Conservation (phyloP, 2,113 vertebrate genomes). For the Tragulus kanchil region DNA sequence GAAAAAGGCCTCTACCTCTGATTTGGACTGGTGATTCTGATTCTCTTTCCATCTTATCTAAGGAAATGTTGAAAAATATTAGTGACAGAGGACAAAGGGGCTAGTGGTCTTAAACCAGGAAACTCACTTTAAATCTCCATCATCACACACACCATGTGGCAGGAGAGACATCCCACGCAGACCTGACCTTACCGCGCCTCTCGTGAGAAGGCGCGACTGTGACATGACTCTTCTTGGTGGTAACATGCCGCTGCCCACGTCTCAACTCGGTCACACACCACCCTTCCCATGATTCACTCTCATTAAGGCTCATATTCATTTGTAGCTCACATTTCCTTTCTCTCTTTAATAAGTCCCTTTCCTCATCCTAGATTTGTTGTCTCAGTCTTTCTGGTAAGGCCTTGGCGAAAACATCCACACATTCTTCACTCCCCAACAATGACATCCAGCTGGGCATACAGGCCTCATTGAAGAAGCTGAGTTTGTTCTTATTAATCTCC, state of each 20-base stretch:
- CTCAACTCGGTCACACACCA: accelerated
- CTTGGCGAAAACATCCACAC: constrained; percentile 7
- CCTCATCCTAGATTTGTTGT: background rate
- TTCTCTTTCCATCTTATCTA: background rate
- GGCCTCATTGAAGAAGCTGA: background rate
- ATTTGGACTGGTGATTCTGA: background rate
- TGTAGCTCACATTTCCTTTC: background rate
- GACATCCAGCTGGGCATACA: background rate
- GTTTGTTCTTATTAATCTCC: background rate
- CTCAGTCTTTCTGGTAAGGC: background rate
- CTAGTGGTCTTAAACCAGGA: background rate
- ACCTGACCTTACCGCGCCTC: accelerated
- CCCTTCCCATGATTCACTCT: background rate
- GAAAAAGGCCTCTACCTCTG: background rate
- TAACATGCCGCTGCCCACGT: accelerated
- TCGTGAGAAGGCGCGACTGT: too few species aligned
- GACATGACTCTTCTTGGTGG: too few species aligned
- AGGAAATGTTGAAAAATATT: background rate
- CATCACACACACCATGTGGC: background rate
- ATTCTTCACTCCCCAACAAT: background rate
- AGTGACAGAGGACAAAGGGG: background rate
- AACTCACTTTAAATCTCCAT: background rate
- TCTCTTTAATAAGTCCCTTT: background rate
- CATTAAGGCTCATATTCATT: background rate
- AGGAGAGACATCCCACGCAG: accelerated